These are phyloP conservation scores for Anguilla obscura DNA, from an alignment of 2,797 vertebrate genomes.

Conservation along the genomic window DNA sequence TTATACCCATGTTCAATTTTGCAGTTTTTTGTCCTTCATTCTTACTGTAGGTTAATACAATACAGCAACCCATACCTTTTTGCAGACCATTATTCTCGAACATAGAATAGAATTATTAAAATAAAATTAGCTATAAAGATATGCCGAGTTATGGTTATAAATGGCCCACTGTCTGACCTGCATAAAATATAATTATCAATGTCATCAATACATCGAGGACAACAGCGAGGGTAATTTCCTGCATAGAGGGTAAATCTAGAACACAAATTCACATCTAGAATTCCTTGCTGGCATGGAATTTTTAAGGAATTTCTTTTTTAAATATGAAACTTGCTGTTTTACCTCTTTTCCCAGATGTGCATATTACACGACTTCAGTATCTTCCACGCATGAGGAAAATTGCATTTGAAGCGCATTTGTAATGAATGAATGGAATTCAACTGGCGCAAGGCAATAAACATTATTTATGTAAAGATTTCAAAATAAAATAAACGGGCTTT, in stretches of 20 bases:
- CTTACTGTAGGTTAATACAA: neutral
- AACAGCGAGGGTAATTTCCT: neutral
- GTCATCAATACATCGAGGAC: neutral
- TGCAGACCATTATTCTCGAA: neutral
- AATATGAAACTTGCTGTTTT: neutral
- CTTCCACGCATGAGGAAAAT: neutral
- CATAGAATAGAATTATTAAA: neutral
- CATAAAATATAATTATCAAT: neutral
- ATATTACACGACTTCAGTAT: neutral
- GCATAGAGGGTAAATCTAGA: neutral
- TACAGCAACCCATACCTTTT: neutral
- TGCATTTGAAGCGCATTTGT: neutral
- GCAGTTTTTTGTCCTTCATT: neutral
- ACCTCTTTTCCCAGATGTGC: neutral
- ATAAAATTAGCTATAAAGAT: neutral
- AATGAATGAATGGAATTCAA: neutral
- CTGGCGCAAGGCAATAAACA: neutral
- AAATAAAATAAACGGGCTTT: neutral
- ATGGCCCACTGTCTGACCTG: neutral
- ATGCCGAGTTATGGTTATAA: neutral
- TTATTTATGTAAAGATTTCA: neutral
- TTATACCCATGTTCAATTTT: neutral
- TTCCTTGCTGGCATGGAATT: neutral
- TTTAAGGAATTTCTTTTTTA: neutral
- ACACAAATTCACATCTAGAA: neutral